Evolutionary conservation across 2,888 invertebrate species (phyloP).

Genomic region (Griposia aprilina): DNA sequence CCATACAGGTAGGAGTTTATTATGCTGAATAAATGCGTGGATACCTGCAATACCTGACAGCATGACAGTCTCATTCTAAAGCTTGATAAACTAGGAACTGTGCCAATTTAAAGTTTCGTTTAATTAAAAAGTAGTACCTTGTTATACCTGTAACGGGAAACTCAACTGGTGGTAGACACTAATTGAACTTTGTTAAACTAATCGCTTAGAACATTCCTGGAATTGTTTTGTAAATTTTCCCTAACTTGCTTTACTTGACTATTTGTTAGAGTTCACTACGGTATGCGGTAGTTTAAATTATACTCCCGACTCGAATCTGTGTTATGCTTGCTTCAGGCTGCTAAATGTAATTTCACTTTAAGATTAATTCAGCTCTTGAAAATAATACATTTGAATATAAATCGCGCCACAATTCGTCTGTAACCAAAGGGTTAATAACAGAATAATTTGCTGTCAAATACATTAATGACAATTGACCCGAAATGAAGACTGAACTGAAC

Average conservation of each 20-base stretch:
- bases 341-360: background rate
- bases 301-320: background rate
- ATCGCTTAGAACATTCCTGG: background rate
- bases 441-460: too few relatives aligned
- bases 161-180: background rate
- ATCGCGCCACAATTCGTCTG: background rate
- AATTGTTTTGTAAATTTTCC: background rate
- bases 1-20: background rate
- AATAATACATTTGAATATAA: background rate
- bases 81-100: background rate
- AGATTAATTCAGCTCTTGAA: background rate
- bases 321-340: background rate
- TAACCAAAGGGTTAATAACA: background rate
- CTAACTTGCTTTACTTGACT: background rate
- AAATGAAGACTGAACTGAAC: too few relatives aligned
- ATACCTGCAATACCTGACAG: background rate
- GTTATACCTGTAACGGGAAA: background rate
- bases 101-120: conserved; percentile 3
- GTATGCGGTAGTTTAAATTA: background rate
- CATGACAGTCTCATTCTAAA: background rate
- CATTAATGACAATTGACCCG: too few relatives aligned
- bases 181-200: background rate
- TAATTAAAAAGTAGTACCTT: background rate
- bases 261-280: background rate
- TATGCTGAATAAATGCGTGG: background rate